Percentiles rank a stretch among this genome's conserved stretches.
Evolutionary conservation across 2,113 vertebrate genomes (phyloP).

Genomic region (Pluvialis apricaria): DNA sequence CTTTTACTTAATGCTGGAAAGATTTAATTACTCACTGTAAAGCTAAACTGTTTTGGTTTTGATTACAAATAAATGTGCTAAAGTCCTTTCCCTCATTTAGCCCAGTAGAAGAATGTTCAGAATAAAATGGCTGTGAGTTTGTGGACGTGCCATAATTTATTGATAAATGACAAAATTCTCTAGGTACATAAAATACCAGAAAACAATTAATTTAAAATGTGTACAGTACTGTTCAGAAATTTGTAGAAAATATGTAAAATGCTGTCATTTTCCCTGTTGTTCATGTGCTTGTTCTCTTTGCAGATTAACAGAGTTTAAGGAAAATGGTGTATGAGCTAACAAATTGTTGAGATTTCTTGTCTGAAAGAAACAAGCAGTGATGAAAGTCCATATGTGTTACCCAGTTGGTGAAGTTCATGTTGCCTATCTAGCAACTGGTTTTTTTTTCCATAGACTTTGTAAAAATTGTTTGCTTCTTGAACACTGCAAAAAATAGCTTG

Average conservation of each 20-base stretch:
- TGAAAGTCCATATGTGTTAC: background rate
- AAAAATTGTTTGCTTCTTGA: background rate
- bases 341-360: background rate
- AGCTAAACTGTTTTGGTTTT: background rate
- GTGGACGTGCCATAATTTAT: background rate
- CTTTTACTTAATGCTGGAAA: background rate
- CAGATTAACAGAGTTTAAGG: background rate
- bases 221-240: background rate
- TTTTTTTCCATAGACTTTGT: background rate
- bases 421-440: background rate
- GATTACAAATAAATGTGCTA: background rate
- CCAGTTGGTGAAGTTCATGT: background rate
- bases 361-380: background rate
- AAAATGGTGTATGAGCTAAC: background rate
- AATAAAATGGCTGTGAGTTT: background rate
- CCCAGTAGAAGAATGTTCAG: background rate
- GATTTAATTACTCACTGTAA: background rate
- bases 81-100: background rate
- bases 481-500: background rate
- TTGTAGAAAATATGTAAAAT: background rate
- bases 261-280: background rate
- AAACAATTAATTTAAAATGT: background rate
- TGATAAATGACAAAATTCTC: background rate
- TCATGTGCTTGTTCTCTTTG: background rate
- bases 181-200: background rate